phyloP scores from a whole-genome alignment of 1,140 invertebrate genomes.

The Zaprionus camerounensis region DNA sequence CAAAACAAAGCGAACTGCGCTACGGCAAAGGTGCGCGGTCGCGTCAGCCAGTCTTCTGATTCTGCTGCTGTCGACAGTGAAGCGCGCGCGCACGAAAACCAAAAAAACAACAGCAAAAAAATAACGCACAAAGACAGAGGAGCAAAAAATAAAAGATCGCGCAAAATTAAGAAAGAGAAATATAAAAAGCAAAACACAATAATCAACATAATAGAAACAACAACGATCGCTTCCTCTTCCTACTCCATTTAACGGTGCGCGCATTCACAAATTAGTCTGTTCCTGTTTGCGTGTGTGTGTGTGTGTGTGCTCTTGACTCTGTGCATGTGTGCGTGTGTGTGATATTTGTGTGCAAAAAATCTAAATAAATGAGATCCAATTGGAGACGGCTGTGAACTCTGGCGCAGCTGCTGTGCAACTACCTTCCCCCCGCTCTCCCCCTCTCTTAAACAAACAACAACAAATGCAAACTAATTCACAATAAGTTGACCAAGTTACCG shows the following conservation, averaged over 20 bases:
- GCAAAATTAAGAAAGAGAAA: conserved; percentile 30
- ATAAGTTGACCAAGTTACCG: conserved; percentile 45
- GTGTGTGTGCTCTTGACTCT: background rate
- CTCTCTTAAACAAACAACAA: conserved; percentile 18
- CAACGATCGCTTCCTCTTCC: conserved; percentile 51
- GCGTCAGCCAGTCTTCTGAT: conserved; percentile 77
- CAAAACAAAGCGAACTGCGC: conserved; percentile 67
- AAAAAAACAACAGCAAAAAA: conserved; percentile 31
- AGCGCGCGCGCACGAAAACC: conserved; percentile 65
- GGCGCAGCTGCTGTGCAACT: background rate
- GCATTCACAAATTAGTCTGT: conserved; percentile 28
- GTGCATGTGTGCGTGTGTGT: conserved; percentile 9
- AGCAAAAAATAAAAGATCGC: conserved; percentile 26
- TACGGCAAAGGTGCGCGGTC: conserved; percentile 73
- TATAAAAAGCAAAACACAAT: conserved; percentile 41
- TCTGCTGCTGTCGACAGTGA: conserved; percentile 72
- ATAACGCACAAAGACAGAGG: conserved; percentile 28
- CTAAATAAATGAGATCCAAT: conserved; percentile 52
- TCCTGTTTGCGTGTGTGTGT: conserved; percentile 15
- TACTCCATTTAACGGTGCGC: conserved; percentile 63
- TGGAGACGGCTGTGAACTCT: conserved; percentile 41
- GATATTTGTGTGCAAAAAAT: conserved; percentile 25
- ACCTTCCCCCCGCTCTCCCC: background rate
- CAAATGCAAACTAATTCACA: conserved; percentile 25
- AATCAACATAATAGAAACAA: conserved; percentile 36